Evolutionary conservation across 2,888 invertebrate species (phyloP).

Genomic region (Falcaria lacertinaria): DNA sequence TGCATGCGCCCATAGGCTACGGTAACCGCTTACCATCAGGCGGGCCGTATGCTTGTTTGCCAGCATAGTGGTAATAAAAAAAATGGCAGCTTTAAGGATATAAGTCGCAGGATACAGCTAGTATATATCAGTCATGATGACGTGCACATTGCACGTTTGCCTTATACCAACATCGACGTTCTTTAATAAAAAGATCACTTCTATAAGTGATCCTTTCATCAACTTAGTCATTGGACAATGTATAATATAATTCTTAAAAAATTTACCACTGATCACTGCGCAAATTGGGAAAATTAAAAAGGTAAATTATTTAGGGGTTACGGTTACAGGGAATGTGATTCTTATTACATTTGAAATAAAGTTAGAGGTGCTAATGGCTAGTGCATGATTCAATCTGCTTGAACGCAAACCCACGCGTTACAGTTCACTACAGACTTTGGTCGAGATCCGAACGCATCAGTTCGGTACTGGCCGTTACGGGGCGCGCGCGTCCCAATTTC

Average conservation of each 20-base stretch:
- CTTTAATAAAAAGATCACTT: no score
- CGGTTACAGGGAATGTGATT: conserved; percentile 16
- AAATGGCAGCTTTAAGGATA: no score
- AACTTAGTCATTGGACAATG: neutral
- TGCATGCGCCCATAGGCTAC: no score
- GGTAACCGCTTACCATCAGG: no score
- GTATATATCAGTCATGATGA: no score
- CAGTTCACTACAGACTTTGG: conserved; percentile 48
- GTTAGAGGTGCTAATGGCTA: conserved; percentile 32
- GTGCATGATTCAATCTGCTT: conserved; percentile 45
- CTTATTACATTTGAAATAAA: conserved; percentile 29
- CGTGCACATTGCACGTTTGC: no score
- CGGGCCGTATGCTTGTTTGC: no score
- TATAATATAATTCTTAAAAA: conserved; percentile 22
- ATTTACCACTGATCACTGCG: conserved; percentile 24
- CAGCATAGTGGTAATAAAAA: no score
- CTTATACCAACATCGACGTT: no score
- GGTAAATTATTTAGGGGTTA: conserved; percentile 32
- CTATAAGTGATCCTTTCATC: neutral
- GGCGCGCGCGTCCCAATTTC: conserved; percentile 54
- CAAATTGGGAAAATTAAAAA: conserved; percentile 49
- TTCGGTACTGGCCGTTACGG: conserved; percentile 40
- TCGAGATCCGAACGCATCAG: conserved; percentile 56
- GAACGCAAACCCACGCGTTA: conserved; percentile 58
- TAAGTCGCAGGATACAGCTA: no score